Percentiles rank a stretch among this genome's conserved stretches.
Evolutionary conservation across 2,888 invertebrate species (phyloP).

Genomic region (Corbicula japonica): DNA sequence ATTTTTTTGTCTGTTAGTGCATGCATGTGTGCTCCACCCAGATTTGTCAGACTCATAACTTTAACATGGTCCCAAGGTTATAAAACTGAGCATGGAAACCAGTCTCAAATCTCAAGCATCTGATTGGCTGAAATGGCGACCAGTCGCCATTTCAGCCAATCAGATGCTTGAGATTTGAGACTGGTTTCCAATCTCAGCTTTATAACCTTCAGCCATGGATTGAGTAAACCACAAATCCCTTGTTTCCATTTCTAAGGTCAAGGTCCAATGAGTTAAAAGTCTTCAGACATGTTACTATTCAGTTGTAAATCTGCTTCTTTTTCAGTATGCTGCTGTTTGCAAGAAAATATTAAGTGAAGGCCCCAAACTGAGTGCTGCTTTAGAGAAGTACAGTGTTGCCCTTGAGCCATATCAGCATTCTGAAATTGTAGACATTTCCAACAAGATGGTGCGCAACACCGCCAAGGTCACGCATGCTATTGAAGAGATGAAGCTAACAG

Average conservation of each 20-base stretch:
- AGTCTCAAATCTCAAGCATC: too few relatives aligned
- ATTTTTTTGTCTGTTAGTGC: too few relatives aligned
- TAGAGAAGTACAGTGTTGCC: constrained; percentile 66
- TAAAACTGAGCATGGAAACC: too few relatives aligned
- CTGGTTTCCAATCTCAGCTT: background rate
- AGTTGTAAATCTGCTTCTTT: constrained; percentile 9
- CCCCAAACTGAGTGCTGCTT: constrained; percentile 63
- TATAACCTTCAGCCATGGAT: background rate
- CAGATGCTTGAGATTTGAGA: too few relatives aligned
- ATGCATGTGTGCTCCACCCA: too few relatives aligned
- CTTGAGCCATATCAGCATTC: constrained; percentile 54
- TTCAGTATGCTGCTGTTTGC: constrained; percentile 74
- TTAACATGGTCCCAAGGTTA: too few relatives aligned
- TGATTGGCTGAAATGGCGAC: too few relatives aligned
- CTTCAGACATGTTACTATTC: background rate
- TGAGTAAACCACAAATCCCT: background rate
- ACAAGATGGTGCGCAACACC: constrained; percentile 68
- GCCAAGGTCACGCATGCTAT: constrained; percentile 71
- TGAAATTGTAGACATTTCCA: constrained; percentile 43
- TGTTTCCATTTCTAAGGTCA: background rate
- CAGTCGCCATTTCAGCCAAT: too few relatives aligned
- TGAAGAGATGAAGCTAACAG: constrained; percentile 59
- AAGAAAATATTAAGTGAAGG: constrained; percentile 73
- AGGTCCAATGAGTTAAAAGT: background rate
- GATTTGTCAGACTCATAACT: too few relatives aligned